A percentile compares a stretch with the other conserved stretches of the same genome.
Conservation (phyloP, 2,888 invertebrate genomes). For the Diarsia mendica region DNA sequence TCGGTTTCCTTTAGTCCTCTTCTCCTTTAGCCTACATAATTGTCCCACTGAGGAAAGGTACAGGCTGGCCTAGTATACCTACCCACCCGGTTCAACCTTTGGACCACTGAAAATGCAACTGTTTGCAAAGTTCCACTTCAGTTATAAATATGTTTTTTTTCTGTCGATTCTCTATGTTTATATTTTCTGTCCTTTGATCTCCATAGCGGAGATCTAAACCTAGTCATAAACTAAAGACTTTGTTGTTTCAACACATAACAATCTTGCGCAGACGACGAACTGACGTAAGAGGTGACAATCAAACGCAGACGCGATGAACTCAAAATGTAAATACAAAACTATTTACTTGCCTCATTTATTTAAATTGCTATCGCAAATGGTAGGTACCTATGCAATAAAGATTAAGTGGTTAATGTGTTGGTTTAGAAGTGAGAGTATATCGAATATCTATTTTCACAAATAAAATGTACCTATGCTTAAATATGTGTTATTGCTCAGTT, state of each 20-base stretch:
- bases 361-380: constrained; percentile 8
- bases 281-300: constrained; percentile 45
- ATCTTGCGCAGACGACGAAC: constrained; percentile 20
- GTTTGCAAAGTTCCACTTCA: neutral
- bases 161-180: neutral
- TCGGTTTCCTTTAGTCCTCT: no score
- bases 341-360: constrained; percentile 31
- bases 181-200: constrained; percentile 22
- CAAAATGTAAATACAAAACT: constrained; percentile 29
- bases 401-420: constrained; percentile 17
- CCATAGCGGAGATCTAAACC: neutral
- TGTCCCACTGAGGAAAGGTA: no score
- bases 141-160: no score
- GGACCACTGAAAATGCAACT: neutral
- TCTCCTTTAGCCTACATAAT: no score
- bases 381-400: constrained; percentile 7
- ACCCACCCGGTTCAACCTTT: no score
- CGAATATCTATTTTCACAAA: neutral
- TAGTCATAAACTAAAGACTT: neutral
- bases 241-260: constrained; percentile 12
- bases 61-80: no score
- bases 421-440: neutral
- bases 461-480: neutral
- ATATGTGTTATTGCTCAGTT: no score
- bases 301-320: constrained; percentile 5